phyloP scores from a whole-genome alignment of 2,797 vertebrate genomes.

The Alca torda region DNA sequence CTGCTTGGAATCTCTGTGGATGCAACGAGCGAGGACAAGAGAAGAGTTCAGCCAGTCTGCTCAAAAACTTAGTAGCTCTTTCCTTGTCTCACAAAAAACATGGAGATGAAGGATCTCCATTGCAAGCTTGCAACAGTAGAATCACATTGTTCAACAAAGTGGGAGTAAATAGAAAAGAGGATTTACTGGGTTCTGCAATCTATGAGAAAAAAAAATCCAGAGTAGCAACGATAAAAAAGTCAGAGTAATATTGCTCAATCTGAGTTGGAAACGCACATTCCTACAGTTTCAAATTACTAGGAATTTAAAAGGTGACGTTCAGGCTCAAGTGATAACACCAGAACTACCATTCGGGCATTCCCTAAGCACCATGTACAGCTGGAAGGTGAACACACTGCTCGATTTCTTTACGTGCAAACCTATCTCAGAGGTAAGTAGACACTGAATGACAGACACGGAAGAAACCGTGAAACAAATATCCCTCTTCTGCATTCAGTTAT shows the following conservation, averaged over 20 bases:
- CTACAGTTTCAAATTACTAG: background rate
- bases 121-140: background rate
- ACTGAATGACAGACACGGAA: background rate
- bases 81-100: background rate
- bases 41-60: fast-evolving
- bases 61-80: background rate
- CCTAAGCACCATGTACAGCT: background rate
- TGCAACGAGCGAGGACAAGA: background rate
- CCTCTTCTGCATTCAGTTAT: background rate
- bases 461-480: background rate
- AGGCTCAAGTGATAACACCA: background rate
- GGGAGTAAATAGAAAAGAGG: background rate
- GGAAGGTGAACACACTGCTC: background rate
- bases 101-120: fast-evolving
- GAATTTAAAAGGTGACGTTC: background rate
- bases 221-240: background rate
- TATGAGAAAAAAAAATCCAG: background rate
- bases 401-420: background rate
- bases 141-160: background rate
- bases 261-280: background rate
- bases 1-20: background rate
- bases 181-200: background rate
- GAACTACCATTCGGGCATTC: background rate
- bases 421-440: background rate
- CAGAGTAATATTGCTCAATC: background rate